Conservation (phyloP, 2,113 vertebrate genomes). For the Equus quagga region DNA sequence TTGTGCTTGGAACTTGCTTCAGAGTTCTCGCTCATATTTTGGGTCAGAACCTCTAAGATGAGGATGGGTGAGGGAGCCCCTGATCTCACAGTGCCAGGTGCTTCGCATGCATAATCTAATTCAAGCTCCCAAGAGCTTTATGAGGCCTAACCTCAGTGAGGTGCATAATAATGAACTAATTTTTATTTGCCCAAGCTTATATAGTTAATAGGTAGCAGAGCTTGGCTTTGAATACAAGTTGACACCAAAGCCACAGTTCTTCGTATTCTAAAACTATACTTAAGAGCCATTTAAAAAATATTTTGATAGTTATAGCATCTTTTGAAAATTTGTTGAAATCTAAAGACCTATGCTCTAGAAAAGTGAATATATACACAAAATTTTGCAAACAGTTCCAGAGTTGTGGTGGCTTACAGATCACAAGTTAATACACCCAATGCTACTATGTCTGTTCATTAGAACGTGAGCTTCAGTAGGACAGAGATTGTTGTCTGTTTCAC, state of each 20-base stretch:
- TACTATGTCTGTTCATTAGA: background rate
- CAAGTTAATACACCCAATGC: background rate
- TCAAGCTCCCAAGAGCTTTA: background rate
- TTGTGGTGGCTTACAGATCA: background rate
- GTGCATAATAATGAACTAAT: background rate
- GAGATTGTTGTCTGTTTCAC: background rate
- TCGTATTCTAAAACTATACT: background rate
- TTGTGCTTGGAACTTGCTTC: background rate
- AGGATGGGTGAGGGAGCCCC: background rate
- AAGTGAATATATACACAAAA: background rate
- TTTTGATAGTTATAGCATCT: background rate
- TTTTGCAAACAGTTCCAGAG: background rate
- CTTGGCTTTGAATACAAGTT: background rate
- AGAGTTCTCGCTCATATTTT: background rate
- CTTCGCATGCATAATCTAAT: background rate
- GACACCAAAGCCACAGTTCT: background rate
- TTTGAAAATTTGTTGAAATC: slow-evolving; percentile 12
- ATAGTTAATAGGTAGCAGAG: background rate
- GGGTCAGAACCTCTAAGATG: background rate
- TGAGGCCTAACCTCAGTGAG: background rate
- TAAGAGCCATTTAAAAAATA: slow-evolving; percentile 30
- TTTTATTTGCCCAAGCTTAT: background rate
- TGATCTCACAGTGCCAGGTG: background rate
- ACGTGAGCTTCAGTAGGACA: background rate
- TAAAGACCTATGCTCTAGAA: background rate